Evolutionary conservation across 2,888 invertebrate species (phyloP), one percentile per base, ranked within the genome.

Genomic region (Octonoba sinensis): DNA sequence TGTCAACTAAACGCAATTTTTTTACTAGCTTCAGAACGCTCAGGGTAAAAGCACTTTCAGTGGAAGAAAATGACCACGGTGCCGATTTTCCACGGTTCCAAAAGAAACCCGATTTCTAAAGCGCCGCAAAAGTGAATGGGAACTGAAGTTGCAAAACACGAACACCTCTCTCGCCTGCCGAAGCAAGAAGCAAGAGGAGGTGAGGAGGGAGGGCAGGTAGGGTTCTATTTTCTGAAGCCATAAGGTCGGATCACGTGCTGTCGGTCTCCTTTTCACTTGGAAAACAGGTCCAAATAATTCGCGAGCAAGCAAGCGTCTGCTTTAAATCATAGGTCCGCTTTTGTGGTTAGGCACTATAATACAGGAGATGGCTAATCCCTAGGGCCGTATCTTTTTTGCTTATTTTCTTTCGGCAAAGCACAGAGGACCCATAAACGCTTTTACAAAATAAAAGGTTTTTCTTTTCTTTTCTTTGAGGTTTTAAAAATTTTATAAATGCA

Each of bases 231-330:
- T 65, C 71, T 44, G 62, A 71, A 71, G 77, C 76, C 57, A 71
- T n/a, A n/a, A 54, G 64, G 77, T 77, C 70, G 59, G 49, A 77
- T 77, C 71, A 71, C 27, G 65, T 65, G 47, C 22, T 44, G 70
- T 22, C 77, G 77, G 77, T 59, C 12, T 56, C 77, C 56, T 77
- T 77, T 66, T 46, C 27, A 22, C 44, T 51, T 47, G 57, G 65
- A 74, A 54, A 74, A 74, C 74, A 74, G 74, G 74, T 74, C 74
- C 74, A 66, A 56, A 74, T 74, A 74, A 74, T 74, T 74, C 74
- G 56, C 49, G 12, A 22, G 60, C 54, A 64, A 49, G 59, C 36
- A 62, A 64, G 62, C 62, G 77, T 71, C 77, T 77, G 77, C 71
- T 71, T 77, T 77, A 77, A 77, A 77, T 77, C 77, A 77, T 65